phyloP scores from a whole-genome alignment of 2,888 invertebrate genomes.

The Sipha maydis region DNA sequence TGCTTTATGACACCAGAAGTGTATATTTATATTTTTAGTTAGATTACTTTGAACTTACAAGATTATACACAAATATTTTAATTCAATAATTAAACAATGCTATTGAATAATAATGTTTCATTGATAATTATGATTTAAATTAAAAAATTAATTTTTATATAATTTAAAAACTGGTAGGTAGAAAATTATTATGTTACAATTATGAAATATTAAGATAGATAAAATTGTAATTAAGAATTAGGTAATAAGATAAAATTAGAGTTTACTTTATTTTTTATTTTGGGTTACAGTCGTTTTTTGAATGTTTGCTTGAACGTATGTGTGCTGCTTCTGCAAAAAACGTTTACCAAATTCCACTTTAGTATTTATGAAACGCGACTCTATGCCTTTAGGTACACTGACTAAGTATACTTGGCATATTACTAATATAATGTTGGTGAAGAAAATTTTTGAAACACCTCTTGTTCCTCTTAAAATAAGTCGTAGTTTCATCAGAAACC shows the following conservation, averaged over 20 bases:
- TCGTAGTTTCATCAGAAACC: constrained; percentile 74
- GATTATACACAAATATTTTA: no score
- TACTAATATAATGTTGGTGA: constrained; percentile 76
- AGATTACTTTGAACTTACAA: no score
- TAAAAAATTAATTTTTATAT: no score
- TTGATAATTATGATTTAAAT: no score
- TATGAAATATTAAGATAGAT: neutral
- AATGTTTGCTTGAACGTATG: constrained; percentile 78
- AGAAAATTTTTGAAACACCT: constrained; percentile 78
- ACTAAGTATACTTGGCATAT: constrained; percentile 80
- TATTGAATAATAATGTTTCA: no score
- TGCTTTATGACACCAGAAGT: no score
- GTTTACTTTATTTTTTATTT: constrained; percentile 63
- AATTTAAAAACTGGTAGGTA: no score
- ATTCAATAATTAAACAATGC: no score
- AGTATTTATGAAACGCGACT: constrained; percentile 72
- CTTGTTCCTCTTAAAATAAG: constrained; percentile 74
- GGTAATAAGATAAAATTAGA: neutral
- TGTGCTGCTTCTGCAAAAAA: constrained; percentile 74
- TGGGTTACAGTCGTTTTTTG: constrained; percentile 73
- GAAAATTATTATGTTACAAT: no score
- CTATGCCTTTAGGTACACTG: constrained; percentile 75
- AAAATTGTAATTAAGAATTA: neutral
- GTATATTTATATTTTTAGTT: no score
- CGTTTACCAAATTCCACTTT: constrained; percentile 75